Conservation (phyloP, 2,797 vertebrate species). For the Cyprinella venusta region DNA sequence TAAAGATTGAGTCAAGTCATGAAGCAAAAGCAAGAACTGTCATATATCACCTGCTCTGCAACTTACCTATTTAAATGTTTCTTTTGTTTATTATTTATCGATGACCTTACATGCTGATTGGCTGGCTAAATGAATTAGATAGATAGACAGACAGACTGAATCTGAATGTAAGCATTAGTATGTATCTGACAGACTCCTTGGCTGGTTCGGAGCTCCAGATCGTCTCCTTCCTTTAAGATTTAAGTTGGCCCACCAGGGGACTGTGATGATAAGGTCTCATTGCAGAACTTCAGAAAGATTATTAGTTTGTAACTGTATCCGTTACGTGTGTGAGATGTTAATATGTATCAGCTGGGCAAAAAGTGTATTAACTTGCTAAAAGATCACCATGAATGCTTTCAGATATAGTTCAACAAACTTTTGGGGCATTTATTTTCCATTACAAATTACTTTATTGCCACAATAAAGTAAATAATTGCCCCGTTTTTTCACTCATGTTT, state of each 20-base stretch:
- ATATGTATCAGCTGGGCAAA: not conserved
- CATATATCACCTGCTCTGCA: not conserved
- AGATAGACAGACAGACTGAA: not conserved
- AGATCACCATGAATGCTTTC: not conserved
- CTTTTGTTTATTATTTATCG: not conserved
- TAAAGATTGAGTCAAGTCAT: slow-evolving; percentile 10
- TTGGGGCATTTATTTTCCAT: too few species aligned
- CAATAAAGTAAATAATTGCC: too few species aligned
- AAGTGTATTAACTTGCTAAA: not conserved
- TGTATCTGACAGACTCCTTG: slow-evolving; percentile 64
- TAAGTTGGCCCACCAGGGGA: slow-evolving; percentile 68
- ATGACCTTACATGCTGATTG: not conserved
- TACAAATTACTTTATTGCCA: too few species aligned
- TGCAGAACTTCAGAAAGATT: slow-evolving; percentile 65
- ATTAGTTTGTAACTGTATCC: slow-evolving; percentile 52
- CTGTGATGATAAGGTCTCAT: slow-evolving; percentile 69
- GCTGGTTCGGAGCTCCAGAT: slow-evolving; percentile 71
- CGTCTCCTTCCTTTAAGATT: slow-evolving; percentile 67
- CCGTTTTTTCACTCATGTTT: not conserved
- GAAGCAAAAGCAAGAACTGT: not conserved
- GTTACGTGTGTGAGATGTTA: not conserved
- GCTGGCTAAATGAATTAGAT: slow-evolving; percentile 55
- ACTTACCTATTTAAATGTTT: not conserved
- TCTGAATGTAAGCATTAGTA: slow-evolving; percentile 25
- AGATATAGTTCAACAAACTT: not conserved